phyloP scores from a whole-genome alignment of 2,888 invertebrate genomes.

The Thecophora atra region DNA sequence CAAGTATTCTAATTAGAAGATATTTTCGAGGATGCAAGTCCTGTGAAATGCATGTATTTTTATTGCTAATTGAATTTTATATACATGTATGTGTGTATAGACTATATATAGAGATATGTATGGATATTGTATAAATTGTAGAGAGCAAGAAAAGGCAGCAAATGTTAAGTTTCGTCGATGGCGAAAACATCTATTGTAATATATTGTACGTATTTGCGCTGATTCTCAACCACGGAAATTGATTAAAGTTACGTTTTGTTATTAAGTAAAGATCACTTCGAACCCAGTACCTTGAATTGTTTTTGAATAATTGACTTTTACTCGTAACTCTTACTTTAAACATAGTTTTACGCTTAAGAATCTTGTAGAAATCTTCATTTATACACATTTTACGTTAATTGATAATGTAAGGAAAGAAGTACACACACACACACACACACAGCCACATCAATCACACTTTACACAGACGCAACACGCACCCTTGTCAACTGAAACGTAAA shows the following conservation, averaged over 20 bases:
- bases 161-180: too few species aligned
- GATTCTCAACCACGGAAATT: conserved; percentile 13
- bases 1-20: conserved; percentile 46
- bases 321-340: conserved; percentile 17
- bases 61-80: conserved; percentile 25
- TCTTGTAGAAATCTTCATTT: conserved; percentile 10
- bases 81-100: conserved; percentile 5
- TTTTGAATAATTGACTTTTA: conserved; percentile 46
- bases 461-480: too few species aligned
- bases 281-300: conserved; percentile 65
- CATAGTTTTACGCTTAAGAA: conserved; percentile 14
- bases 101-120: conserved; percentile 24
- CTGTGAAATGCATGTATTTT: conserved; percentile 32
- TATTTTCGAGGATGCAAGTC: not conserved
- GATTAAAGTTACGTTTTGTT: conserved; percentile 29
- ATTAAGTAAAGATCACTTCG: conserved; percentile 50
- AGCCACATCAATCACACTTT: not conserved
- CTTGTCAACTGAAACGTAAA: too few species aligned
- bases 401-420: not conserved
- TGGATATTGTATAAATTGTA: conserved; percentile 25
- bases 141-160: conserved; percentile 1
- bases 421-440: conserved; percentile 3
- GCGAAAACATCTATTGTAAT: conserved; percentile 19
- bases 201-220: conserved; percentile 18
- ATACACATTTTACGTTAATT: not conserved